These are phyloP conservation scores for Vulpes vulpes DNA, from an alignment of 2,113 vertebrate genomes.

Conservation along the genomic window DNA sequence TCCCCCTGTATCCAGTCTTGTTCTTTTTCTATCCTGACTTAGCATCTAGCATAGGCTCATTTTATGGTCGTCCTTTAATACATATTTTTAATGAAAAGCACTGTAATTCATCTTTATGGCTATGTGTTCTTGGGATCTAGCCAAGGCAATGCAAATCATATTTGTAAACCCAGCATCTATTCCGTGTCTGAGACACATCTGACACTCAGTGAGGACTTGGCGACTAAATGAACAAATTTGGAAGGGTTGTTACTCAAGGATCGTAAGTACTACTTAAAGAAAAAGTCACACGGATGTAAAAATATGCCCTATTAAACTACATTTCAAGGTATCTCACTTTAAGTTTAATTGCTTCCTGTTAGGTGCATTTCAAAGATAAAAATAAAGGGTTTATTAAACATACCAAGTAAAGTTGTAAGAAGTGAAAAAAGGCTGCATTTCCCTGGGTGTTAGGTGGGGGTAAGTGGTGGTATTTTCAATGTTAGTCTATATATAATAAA, in stretches of 20 bases:
- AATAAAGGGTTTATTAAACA: not conserved
- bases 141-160: not conserved
- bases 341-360: not conserved
- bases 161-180: not conserved
- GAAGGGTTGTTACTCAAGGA: not conserved
- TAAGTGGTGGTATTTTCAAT: not conserved
- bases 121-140: not conserved
- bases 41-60: not conserved
- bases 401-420: not conserved
- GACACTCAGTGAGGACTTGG: not conserved
- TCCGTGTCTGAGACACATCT: not conserved
- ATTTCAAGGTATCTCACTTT: not conserved
- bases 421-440: not conserved
- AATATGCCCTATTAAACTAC: not conserved
- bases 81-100: not conserved
- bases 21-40: not conserved
- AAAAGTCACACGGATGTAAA: not conserved
- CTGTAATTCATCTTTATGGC: not conserved
- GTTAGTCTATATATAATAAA: slow-evolving; percentile 23
- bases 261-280: not conserved
- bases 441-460: not conserved
- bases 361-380: not conserved
- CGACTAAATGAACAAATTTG: not conserved
- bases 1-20: not conserved
- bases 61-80: not conserved